Conservation (phyloP, 2,113 vertebrate genomes). For the Paracanthobrama guichenoti region DNA sequence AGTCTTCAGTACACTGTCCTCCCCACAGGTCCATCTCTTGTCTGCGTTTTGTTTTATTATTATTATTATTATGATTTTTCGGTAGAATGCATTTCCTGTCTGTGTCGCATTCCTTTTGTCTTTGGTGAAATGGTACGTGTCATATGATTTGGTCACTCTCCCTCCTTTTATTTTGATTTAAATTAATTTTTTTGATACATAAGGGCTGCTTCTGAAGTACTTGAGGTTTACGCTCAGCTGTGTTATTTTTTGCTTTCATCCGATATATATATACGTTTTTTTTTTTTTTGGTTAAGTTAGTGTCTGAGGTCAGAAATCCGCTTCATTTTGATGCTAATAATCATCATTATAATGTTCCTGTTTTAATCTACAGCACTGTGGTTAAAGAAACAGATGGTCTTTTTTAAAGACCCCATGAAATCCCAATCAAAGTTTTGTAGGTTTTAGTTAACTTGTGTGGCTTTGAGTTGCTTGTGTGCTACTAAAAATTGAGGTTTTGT, state of each 20-base stretch:
- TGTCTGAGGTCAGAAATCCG: slow-evolving; percentile 8
- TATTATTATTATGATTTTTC: slow-evolving; percentile 67
- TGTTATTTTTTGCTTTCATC: neutral
- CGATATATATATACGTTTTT: too few relatives aligned
- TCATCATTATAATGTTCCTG: too few relatives aligned
- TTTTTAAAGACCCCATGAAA: slow-evolving; percentile 8
- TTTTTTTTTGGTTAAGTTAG: neutral
- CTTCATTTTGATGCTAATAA: neutral
- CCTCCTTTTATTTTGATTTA: slow-evolving; percentile 17
- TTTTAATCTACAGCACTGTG: too few relatives aligned
- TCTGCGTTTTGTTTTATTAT: slow-evolving; percentile 70
- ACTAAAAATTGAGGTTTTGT: too few relatives aligned
- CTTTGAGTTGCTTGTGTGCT: neutral
- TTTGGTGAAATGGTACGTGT: slow-evolving; percentile 77
- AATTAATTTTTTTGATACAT: slow-evolving; percentile 38
- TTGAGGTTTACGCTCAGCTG: neutral
- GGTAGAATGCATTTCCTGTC: slow-evolving; percentile 90
- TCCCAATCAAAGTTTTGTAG: neutral
- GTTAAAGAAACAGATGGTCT: neutral
- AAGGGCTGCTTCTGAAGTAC: slow-evolving; percentile 34
- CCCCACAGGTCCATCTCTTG: slow-evolving; percentile 79
- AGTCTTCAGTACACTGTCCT: slow-evolving; percentile 78
- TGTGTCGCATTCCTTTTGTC: slow-evolving; percentile 83
- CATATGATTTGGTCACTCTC: slow-evolving; percentile 68
- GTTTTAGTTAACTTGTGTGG: neutral